Evolutionary conservation across 2,113 vertebrate species (phyloP).

Genomic region (Mixornis gularis): DNA sequence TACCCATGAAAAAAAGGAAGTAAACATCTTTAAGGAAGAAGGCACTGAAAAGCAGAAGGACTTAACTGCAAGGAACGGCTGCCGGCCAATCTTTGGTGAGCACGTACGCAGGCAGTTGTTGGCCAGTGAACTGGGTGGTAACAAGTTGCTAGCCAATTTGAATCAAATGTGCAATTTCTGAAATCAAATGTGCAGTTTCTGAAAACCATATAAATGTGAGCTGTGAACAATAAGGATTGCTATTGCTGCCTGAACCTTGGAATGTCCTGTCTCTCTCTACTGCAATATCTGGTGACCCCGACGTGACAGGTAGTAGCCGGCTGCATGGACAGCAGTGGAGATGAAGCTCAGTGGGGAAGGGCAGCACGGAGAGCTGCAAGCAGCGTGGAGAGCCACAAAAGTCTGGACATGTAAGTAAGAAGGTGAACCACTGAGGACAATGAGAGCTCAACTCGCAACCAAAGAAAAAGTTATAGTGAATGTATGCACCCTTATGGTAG

Average conservation of each 20-base stretch:
- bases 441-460: too few species aligned
- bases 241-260: background rate
- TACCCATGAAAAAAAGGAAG: background rate
- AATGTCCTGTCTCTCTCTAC: background rate
- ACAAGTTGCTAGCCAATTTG: background rate
- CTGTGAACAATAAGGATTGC: background rate
- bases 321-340: rapidly evolving
- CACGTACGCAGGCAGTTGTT: background rate
- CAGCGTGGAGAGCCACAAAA: background rate
- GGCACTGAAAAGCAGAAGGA: background rate
- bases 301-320: background rate
- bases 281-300: background rate
- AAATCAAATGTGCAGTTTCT: rapidly evolving
- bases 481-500: too few species aligned
- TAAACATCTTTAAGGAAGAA: background rate
- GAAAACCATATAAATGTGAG: background rate
- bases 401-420: background rate
- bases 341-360: background rate
- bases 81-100: background rate
- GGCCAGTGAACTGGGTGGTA: background rate
- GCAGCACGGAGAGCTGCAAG: background rate
- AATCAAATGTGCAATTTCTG: background rate
- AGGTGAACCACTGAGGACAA: too few species aligned
- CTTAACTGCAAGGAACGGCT: background rate
- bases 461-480: too few species aligned